Percentiles rank a stretch among this genome's conserved stretches.
phyloP scores from a whole-genome alignment of 2,797 vertebrate genomes.

The Distichodus sexfasciatus region DNA sequence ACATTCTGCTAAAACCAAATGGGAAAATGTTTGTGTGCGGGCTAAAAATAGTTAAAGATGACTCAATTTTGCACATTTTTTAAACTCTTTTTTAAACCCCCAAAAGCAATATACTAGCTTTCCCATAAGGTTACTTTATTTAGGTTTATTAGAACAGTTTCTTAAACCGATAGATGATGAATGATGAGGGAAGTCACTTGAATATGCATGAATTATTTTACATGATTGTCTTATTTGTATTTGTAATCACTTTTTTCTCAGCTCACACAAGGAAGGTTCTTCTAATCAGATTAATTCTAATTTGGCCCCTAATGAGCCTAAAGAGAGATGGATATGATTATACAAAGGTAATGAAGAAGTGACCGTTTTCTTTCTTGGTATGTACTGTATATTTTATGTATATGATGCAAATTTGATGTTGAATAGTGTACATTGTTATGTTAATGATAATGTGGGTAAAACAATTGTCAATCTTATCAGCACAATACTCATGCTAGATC shows the following conservation, averaged over 20 bases:
- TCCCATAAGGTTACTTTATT: no score
- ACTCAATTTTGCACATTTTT: no score
- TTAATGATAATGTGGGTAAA: not conserved
- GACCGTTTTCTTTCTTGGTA: not conserved
- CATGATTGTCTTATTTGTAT: conserved; percentile 13
- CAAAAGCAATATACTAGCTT: no score
- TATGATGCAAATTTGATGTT: not conserved
- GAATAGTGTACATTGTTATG: not conserved
- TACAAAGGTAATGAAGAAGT: not conserved
- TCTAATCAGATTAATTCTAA: conserved; percentile 41
- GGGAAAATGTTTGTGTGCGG: no score
- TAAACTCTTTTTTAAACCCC: no score
- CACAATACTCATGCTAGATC: not conserved
- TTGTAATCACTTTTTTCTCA: not conserved
- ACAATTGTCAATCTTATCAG: not conserved
- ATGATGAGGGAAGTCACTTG: no score
- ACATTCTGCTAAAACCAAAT: no score
- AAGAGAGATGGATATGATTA: not conserved
- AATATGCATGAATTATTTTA: not conserved
- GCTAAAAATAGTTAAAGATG: no score
- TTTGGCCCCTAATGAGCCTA: conserved; percentile 10
- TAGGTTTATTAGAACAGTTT: no score
- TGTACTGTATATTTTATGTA: not conserved
- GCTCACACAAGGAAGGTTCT: conserved; percentile 25
- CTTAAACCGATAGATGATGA: no score